Evolutionary conservation across 2,888 invertebrate species (phyloP), one percentile per base, ranked within the genome.

Genomic region (Sminthurinus aureus): DNA sequence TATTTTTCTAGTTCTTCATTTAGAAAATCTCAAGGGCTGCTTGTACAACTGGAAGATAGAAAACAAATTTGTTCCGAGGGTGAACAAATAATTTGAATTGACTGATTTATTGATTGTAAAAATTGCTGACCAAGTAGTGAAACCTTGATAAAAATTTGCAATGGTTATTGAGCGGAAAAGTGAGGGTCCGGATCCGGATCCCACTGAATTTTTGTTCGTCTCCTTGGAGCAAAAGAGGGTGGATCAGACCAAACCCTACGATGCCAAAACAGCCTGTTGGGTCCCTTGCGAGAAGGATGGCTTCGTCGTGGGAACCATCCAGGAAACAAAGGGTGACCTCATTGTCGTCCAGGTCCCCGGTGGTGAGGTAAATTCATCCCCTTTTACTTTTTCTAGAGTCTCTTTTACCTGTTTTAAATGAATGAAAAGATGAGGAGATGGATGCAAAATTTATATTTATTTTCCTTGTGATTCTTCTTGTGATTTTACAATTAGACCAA

Each of bases 181-280:
- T 77, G 82, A 85, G 66, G 87, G 87, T 4, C 86, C 85, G 84
- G 97, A 97, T 93, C 97, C 97, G 92, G 97, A 97, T 94, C 97
- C 97, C 91, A 94, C 96, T 91, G 96, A 96, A 91, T 97, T 95
- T 93, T 93, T 97, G 93, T 97, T 95, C 93, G 95, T 97, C 89
- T 96, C 97, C 89, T 94, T 97, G 91, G 97, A 98, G 92, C 96
- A 96, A 93, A 97, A 97, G 93, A 95, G 97, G 92, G 96, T 96
- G 93, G 98, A 98, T 92, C 98, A 98, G 92, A 96, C 96, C 92
- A 97, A 97, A 93, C 98, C 98, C 89, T 98, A 98, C 93, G 98
- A 99, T 94, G 96, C 96, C 92, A 99, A 99, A 93, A 99, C 98
- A 93, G 96, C 96, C 90, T 98, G 98, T 93, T 99, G 99, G 99